Conservation (phyloP, 2,797 vertebrate species). For the Mus caroli region DNA sequence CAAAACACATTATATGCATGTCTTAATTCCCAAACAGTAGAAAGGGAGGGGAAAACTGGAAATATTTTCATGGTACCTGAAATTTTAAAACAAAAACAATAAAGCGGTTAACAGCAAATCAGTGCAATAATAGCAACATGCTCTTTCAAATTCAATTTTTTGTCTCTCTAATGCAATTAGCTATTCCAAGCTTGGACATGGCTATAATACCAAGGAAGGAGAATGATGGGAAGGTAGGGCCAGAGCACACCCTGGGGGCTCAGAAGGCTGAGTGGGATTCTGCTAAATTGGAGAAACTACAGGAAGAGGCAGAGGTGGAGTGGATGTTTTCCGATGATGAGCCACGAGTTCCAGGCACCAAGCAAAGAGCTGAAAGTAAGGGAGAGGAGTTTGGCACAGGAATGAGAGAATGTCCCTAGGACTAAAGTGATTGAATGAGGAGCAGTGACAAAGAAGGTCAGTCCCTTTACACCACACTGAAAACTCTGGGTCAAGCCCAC, state of each 20-base stretch:
- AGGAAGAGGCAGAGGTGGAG: neutral
- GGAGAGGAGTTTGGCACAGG: neutral
- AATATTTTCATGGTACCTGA: neutral
- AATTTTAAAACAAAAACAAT: conserved; percentile 60
- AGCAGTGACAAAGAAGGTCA: neutral
- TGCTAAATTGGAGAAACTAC: neutral
- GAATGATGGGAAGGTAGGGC: neutral
- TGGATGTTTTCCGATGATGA: neutral
- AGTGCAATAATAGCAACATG: neutral
- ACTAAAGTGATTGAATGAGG: neutral
- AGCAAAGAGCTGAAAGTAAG: neutral
- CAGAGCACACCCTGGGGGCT: neutral
- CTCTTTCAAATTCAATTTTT: neutral
- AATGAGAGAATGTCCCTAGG: neutral
- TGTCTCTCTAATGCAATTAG: neutral
- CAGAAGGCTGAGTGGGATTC: neutral
- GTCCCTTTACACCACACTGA: neutral
- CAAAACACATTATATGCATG: too few relatives aligned
- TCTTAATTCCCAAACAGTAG: neutral
- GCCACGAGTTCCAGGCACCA: neutral
- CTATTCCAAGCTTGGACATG: neutral
- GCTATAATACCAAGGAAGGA: neutral
- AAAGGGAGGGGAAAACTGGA: neutral
- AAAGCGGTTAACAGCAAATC: neutral
- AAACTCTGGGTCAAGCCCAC: neutral